A percentile compares a stretch with the other conserved stretches of the same genome.
Evolutionary conservation across 1,140 invertebrate species (phyloP).

Genomic region (Laupala kohalensis): DNA sequence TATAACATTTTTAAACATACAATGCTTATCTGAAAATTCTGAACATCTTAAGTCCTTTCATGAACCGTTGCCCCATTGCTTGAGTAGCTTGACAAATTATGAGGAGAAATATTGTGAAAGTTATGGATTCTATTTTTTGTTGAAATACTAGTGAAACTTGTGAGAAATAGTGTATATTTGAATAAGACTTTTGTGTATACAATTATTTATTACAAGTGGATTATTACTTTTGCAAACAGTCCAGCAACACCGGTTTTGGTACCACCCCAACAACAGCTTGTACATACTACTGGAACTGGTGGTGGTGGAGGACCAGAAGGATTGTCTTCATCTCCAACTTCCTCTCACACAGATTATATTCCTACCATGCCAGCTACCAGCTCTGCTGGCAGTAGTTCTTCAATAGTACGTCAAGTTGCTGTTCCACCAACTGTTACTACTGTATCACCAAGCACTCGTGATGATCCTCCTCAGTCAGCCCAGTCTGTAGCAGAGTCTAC

Average conservation of each 20-base stretch:
- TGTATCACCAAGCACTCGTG: slow-evolving; percentile 1
- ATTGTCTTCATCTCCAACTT: slow-evolving; percentile 40
- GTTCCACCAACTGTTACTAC: slow-evolving; percentile 23
- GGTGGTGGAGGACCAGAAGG: slow-evolving; percentile 23
- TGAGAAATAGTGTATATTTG: no score
- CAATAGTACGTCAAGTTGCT: slow-evolving; percentile 32
- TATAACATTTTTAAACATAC: background rate
- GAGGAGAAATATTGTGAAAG: no score
- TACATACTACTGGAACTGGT: slow-evolving; percentile 35
- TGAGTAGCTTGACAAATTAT: no score
- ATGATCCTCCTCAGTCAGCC: slow-evolving; percentile 3
- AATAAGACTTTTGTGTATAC: no score
- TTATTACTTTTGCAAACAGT: slow-evolving; percentile 12
- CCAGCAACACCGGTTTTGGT: slow-evolving; percentile 41
- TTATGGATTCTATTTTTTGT: no score
- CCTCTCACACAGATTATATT: slow-evolving; percentile 46
- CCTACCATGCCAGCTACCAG: slow-evolving; percentile 47
- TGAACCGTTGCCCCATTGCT: no score
- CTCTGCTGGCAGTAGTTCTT: slow-evolving; percentile 34
- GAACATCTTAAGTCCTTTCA: background rate
- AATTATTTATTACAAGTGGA: no score
- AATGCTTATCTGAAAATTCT: background rate
- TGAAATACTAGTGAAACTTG: no score
- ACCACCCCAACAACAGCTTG: slow-evolving; percentile 41
- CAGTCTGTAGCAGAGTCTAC: slow-evolving; percentile 15